Conservation (phyloP, 2,797 vertebrate species). For the Tiaroga cobitis region DNA sequence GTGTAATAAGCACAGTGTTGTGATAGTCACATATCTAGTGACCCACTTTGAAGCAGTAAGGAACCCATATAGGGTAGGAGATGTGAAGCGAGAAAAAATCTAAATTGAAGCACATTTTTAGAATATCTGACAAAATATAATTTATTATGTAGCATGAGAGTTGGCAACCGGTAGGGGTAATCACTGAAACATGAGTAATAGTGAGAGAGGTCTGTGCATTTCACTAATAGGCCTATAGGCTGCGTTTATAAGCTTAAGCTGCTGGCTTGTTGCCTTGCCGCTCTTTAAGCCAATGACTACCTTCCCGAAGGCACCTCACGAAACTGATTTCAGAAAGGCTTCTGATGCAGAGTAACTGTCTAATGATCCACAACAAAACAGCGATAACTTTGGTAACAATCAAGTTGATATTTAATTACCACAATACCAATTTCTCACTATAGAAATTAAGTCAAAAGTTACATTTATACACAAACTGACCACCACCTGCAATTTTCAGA, state of each 20-base stretch:
- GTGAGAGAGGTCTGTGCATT: neutral
- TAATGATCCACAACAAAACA: neutral
- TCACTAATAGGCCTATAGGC: neutral
- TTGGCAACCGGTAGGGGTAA: neutral
- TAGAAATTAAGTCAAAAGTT: neutral
- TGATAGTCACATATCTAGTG: conserved; percentile 67
- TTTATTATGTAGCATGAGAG: neutral
- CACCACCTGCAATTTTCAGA: neutral
- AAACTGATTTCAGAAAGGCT: neutral
- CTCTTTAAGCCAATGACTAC: neutral
- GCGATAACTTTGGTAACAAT: neutral
- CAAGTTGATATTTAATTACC: neutral
- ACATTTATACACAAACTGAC: neutral
- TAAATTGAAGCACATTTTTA: neutral
- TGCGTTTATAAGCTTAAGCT: neutral
- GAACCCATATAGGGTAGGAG: conserved; percentile 59
- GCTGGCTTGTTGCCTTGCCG: neutral
- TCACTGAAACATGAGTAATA: neutral
- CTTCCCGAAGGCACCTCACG: neutral
- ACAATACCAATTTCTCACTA: neutral
- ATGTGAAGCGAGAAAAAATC: conserved; percentile 51
- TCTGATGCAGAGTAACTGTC: neutral
- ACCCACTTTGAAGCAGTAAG: conserved; percentile 64
- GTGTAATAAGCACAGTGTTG: conserved; percentile 60
- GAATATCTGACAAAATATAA: neutral